Percentiles rank a stretch among this genome's conserved stretches.
Evolutionary conservation across 2,797 vertebrate genomes (phyloP).

Genomic region (Pseudochaenichthys georgianus): DNA sequence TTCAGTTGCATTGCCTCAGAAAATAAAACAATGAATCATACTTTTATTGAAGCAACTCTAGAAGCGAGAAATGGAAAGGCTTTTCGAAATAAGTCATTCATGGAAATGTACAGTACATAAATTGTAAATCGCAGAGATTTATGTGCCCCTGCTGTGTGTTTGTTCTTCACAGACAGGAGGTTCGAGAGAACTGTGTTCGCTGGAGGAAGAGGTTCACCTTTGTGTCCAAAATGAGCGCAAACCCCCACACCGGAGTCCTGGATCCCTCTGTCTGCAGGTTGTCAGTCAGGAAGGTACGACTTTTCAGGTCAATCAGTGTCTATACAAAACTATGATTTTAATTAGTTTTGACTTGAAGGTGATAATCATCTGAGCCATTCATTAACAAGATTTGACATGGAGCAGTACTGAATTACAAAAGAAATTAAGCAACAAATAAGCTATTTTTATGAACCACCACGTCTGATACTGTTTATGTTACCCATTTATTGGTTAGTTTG

Average conservation of each 20-base stretch:
- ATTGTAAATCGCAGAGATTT: not conserved
- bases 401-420: not conserved
- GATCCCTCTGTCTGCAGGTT: slow-evolving; percentile 95
- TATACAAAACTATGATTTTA: not conserved
- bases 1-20: not conserved
- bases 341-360: too few species aligned
- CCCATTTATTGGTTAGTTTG: too few species aligned
- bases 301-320: not conserved
- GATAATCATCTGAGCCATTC: not conserved
- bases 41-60: not conserved
- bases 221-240: slow-evolving; percentile 97
- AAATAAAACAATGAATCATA: not conserved
- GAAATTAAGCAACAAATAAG: too few species aligned
- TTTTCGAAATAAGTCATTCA: slow-evolving; percentile 11
- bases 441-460: too few species aligned
- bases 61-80: not conserved
- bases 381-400: not conserved
- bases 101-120: not conserved
- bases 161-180: slow-evolving; percentile 87
- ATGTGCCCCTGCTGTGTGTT: not conserved
- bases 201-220: slow-evolving; percentile 97
- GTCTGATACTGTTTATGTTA: too few species aligned
- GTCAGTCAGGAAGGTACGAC: slow-evolving; percentile 94
- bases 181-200: slow-evolving; percentile 94
- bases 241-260: slow-evolving; percentile 94